phyloP scores from a whole-genome alignment of 2,113 vertebrate species.

The Istiophorus platypterus region DNA sequence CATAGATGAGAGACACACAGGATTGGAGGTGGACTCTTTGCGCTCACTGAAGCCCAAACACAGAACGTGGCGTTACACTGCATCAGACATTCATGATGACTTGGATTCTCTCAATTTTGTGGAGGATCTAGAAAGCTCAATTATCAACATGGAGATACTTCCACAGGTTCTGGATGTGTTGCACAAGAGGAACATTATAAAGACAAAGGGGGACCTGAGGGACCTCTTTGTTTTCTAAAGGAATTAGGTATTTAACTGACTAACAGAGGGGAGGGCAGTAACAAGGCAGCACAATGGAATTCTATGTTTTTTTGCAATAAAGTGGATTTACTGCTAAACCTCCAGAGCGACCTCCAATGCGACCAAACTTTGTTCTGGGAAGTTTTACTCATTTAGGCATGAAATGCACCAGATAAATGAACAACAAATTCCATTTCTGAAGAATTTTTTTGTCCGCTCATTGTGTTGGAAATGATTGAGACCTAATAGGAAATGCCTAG shows the following conservation, averaged over 20 bases:
- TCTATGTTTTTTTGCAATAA: not conserved
- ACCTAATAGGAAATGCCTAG: not conserved
- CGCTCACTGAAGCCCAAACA: constrained; percentile 72
- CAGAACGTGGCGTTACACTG: constrained; percentile 49
- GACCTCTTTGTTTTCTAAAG: not conserved
- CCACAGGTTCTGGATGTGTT: constrained; percentile 81
- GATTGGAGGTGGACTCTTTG: constrained; percentile 53
- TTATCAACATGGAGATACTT: constrained; percentile 80
- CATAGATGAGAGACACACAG: constrained; percentile 72
- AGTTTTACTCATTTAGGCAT: not conserved
- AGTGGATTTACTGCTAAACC: not conserved
- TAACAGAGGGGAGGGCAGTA: not conserved
- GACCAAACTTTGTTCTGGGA: not conserved
- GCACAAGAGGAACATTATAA: constrained; percentile 82
- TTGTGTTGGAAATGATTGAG: not conserved
- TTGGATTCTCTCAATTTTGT: constrained; percentile 5
- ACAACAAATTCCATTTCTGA: not conserved
- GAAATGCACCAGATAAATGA: constrained; percentile 2
- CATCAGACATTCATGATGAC: not conserved
- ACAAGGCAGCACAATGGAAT: not conserved
- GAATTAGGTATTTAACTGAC: constrained; percentile 3
- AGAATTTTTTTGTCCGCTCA: not conserved
- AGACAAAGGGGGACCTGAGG: constrained; percentile 78
- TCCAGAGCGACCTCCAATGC: not conserved
- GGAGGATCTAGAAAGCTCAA: constrained; percentile 54